These are phyloP conservation scores for Chaitophorus viminalis DNA, from an alignment of 2,888 invertebrate species.

Conservation along the genomic window DNA sequence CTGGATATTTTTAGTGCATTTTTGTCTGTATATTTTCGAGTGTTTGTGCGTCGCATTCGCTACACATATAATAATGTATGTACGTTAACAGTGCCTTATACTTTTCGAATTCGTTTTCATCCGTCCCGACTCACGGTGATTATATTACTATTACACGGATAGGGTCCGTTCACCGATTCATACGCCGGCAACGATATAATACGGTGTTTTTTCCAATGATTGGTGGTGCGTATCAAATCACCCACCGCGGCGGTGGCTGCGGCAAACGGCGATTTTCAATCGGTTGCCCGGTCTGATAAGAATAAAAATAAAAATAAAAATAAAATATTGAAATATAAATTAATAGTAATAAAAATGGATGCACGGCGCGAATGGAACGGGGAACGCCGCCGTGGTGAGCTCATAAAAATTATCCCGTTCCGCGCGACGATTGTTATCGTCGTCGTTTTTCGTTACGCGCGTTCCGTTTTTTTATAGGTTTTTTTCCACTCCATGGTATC, in stretches of 20 bases:
- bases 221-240: conserved; percentile 41
- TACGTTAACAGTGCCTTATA: background rate
- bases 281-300: background rate
- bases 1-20: background rate
- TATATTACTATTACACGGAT: background rate
- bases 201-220: conserved; percentile 47
- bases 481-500: background rate
- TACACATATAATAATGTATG: background rate
- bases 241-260: background rate
- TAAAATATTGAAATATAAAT: background rate
- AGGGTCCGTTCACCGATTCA: background rate
- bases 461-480: background rate
- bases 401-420: conserved; percentile 49
- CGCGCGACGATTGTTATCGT: conserved; percentile 26
- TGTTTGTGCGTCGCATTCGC: background rate
- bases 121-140: background rate
- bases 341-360: conserved; percentile 8
- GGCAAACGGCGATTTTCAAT: conserved; percentile 29
- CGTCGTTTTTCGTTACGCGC: conserved; percentile 27
- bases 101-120: background rate
- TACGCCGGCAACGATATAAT: background rate
- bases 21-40: background rate
- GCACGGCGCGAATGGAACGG: background rate
- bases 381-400: background rate
- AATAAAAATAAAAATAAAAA: background rate